Conservation (phyloP, 2,888 invertebrate species). For the Eurytoma adleriae region DNA sequence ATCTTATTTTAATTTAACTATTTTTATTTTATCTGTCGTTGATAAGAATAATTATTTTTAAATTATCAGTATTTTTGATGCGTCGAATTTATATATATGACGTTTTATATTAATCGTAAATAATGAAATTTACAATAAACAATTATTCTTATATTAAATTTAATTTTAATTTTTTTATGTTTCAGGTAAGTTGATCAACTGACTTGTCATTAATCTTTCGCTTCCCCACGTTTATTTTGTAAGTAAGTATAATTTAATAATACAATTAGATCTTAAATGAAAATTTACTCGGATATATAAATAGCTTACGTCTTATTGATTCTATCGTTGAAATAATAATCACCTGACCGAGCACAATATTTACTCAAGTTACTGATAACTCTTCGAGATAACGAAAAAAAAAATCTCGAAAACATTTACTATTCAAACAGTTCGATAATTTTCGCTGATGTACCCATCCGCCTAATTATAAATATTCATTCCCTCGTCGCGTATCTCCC, state of each 20-base stretch:
- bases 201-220: too few species aligned
- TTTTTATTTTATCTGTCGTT: neutral
- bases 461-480: slow-evolving; percentile 48
- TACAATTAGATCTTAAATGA: too few species aligned
- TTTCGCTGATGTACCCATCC: slow-evolving; percentile 19
- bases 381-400: slow-evolving; percentile 11
- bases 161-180: slow-evolving; percentile 7
- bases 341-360: neutral
- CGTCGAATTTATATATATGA: neutral
- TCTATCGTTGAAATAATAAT: too few species aligned
- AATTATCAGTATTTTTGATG: too few species aligned
- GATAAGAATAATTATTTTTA: too few species aligned
- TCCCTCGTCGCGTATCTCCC: neutral
- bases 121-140: too few species aligned
- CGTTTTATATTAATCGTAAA: neutral
- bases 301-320: too few species aligned
- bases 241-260: too few species aligned
- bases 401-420: slow-evolving; percentile 37
- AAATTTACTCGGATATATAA: too few species aligned
- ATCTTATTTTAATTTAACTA: too few species aligned
- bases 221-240: too few species aligned
- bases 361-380: slow-evolving; percentile 7
- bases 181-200: slow-evolving; percentile 18
- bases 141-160: neutral
- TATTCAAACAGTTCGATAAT: slow-evolving; percentile 35